Evolutionary conservation across 2,113 vertebrate genomes (phyloP).

Genomic region (Platichthys stellatus): DNA sequence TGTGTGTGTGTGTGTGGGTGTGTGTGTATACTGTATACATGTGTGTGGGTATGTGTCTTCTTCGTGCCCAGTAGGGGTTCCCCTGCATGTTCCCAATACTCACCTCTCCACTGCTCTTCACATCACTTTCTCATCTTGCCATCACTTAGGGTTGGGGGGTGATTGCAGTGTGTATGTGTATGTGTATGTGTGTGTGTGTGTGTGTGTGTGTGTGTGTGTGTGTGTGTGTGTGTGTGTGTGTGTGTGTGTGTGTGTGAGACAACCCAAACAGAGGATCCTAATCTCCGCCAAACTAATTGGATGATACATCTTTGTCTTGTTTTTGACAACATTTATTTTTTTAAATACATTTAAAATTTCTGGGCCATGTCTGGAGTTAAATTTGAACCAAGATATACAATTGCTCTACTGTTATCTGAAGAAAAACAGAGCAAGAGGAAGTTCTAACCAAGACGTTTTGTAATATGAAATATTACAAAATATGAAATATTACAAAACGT

Average conservation of each 20-base stretch:
- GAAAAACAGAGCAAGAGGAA: no score
- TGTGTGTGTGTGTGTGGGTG: conserved; percentile 35
- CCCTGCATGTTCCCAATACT: conserved; percentile 55
- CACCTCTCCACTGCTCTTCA: conserved; percentile 40
- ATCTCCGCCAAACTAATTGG: conserved; percentile 45
- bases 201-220: not conserved
- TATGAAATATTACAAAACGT: no score
- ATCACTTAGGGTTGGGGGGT: conserved; percentile 31
- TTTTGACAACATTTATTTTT: not conserved
- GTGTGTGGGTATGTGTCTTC: conserved; percentile 50
- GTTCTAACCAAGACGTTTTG: no score
- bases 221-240: no score
- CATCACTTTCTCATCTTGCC: conserved; percentile 49
- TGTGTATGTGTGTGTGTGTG: conserved; percentile 3
- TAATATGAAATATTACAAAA: no score
- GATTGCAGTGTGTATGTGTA: conserved; percentile 1
- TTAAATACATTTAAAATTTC: no score
- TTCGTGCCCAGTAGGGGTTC: conserved; percentile 73
- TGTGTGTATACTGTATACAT: conserved; percentile 25
- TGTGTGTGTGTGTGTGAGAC: conserved; percentile 14
- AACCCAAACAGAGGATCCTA: conserved; percentile 36
- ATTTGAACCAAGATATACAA: no score
- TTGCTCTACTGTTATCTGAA: not conserved
- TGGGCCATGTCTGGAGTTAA: no score
- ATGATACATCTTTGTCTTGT: conserved; percentile 16